phyloP scores from a whole-genome alignment of 2,888 invertebrate species.

The Chymomyza procnemis region DNA sequence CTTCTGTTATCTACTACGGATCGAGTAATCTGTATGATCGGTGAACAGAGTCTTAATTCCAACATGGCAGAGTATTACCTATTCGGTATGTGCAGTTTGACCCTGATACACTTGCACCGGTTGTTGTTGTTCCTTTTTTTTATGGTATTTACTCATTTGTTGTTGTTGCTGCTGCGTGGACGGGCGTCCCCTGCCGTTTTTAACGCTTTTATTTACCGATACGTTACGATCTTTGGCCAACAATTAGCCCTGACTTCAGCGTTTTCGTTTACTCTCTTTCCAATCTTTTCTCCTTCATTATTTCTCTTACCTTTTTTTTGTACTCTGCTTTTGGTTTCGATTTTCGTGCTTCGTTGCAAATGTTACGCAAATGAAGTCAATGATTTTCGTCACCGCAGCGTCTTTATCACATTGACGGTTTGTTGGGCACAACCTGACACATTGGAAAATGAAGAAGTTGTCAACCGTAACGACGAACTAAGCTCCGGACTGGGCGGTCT shows the following conservation, averaged over 20 bases:
- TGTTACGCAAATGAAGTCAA: conserved; percentile 60
- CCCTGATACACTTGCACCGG: too few relatives aligned
- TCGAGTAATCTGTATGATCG: too few relatives aligned
- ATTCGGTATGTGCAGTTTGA: too few relatives aligned
- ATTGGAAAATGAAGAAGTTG: conserved; percentile 42
- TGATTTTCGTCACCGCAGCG: conserved; percentile 48
- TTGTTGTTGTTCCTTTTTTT: too few relatives aligned
- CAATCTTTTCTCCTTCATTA: not conserved
- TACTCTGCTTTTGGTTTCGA: conserved; percentile 21
- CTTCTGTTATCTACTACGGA: too few relatives aligned
- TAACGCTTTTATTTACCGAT: conserved; percentile 46
- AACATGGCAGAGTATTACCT: too few relatives aligned
- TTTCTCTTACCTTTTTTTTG: too few relatives aligned
- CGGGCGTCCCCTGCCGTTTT: not conserved
- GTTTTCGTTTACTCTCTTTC: conserved; percentile 20
- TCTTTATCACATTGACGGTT: conserved; percentile 56
- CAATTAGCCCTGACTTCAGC: conserved; percentile 41
- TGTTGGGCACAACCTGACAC: conserved; percentile 25
- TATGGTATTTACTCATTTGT: too few relatives aligned
- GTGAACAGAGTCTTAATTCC: too few relatives aligned
- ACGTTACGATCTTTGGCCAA: conserved; percentile 23
- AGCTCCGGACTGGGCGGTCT: conserved; percentile 4
- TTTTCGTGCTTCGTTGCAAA: conserved; percentile 43
- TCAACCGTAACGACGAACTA: conserved; percentile 8
- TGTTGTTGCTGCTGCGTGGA: too few relatives aligned